A percentile compares a stretch with the other conserved stretches of the same genome.
These are phyloP conservation scores for Tortrix viridana DNA, from an alignment of 2,888 invertebrate genomes.

Conservation along the genomic window DNA sequence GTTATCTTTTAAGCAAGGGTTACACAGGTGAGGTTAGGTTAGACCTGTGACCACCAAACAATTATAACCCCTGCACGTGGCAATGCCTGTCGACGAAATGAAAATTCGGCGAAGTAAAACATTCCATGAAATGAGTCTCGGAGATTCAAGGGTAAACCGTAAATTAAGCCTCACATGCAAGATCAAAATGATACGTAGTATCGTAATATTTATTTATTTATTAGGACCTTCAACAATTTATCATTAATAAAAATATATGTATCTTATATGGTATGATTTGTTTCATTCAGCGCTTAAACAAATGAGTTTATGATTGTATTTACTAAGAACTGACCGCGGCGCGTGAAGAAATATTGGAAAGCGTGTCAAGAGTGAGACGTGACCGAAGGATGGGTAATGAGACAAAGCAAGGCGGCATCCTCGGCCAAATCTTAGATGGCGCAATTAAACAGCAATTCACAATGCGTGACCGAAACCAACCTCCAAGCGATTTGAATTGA, in stretches of 20 bases:
- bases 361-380: conserved; percentile 47
- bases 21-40: too few species aligned
- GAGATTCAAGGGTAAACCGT: too few species aligned
- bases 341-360: conserved; percentile 50
- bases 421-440: conserved; percentile 37
- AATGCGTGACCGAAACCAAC: conserved; percentile 11
- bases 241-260: too few species aligned
- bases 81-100: too few species aligned
- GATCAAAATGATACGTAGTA: neutral
- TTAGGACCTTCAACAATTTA: too few species aligned
- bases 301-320: conserved; percentile 23
- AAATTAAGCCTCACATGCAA: neutral
- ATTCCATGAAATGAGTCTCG: too few species aligned
- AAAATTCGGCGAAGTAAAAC: too few species aligned
- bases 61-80: too few species aligned
- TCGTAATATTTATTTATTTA: too few species aligned
- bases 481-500: neutral
- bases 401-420: conserved; percentile 16
- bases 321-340: conserved; percentile 10
- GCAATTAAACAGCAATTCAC: conserved; percentile 31
- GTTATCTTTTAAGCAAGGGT: too few species aligned
- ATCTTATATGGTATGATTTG: too few species aligned
- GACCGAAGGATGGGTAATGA: conserved; percentile 41
- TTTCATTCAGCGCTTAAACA: neutral
- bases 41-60: too few species aligned